These are phyloP conservation scores for Bradypodion pumilum DNA, from an alignment of 2,797 vertebrate species.

Conservation along the genomic window DNA sequence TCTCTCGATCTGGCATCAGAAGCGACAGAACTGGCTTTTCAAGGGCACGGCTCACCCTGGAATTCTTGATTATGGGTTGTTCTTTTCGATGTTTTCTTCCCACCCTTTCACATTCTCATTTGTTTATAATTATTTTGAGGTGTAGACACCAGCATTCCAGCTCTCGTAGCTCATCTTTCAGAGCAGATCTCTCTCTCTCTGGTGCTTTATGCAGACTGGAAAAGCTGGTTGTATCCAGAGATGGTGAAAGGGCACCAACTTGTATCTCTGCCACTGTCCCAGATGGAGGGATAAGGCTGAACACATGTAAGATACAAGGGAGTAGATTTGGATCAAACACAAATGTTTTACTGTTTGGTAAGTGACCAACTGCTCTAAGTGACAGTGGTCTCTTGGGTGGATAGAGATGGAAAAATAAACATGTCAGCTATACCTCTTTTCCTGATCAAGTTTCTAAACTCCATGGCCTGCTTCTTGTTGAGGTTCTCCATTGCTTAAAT, in stretches of 20 bases:
- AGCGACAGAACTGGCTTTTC: background rate
- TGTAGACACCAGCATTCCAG: conserved; percentile 2
- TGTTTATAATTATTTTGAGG: background rate
- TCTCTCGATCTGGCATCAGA: background rate
- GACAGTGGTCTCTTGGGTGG: too few species aligned
- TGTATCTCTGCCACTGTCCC: too few species aligned
- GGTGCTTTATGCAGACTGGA: background rate
- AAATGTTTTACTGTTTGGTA: too few species aligned
- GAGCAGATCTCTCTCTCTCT: background rate
- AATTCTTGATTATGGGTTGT: background rate
- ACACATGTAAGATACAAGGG: background rate
- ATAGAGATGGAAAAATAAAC: too few species aligned
- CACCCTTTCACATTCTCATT: background rate
- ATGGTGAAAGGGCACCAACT: background rate
- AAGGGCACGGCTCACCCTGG: background rate
- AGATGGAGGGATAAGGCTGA: background rate
- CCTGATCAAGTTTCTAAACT: too few species aligned
- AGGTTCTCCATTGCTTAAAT: too few species aligned
- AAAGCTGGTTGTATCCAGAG: background rate
- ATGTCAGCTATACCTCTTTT: too few species aligned
- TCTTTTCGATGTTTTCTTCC: background rate
- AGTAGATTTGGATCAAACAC: too few species aligned
- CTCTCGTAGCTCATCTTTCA: background rate
- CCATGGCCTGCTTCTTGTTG: too few species aligned
- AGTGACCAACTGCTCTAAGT: too few species aligned